Evolutionary conservation across 2,888 invertebrate genomes (phyloP), one percentile per base, ranked within the genome.

Genomic region (Xylophagus ater): DNA sequence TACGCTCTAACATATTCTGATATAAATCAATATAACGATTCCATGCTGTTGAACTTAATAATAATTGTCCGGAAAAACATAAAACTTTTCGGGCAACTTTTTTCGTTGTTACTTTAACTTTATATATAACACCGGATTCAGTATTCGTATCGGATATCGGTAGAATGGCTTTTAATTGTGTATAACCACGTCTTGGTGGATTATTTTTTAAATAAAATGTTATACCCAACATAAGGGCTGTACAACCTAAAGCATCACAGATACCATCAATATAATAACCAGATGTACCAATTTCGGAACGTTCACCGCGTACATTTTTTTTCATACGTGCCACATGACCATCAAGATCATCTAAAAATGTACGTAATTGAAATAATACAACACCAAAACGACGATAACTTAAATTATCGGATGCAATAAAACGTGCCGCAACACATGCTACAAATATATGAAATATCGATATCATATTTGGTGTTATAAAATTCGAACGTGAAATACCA

Each of bases 261-360:
- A 84, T 60, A 0, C 86, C 87, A 52, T 89, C 89, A 2, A 89
- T 74, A 62, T 80, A 81, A 54, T 84, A 88, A 0, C 89, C 89
- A 1, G 77, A 56, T 0, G 81, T 77, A 1, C 85, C 84, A n/a
- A 86, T 78, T 55, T 84, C 82, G 0, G 85, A 84, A 17, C 76
- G 69, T 58, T 85, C 84, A 0, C 85, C 84, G 44, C 75, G 72
- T 19, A 84, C 75, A 55, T 85, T 73, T 52, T 78, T 78, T 39
- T 81, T 72, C 18, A 74, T 76, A 43, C 89, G 73, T 1, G 87
- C 88, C 3, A 90, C 82, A 53, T 85, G 82, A 0, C 90, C 90
- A 53, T 90, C 90, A 44, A 90, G 62, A 53, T 86, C 84, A 53
- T 90, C 90, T 36, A 89, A 60, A 65, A 85, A 86, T 47, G 84